A percentile compares a stretch with the other conserved stretches of the same genome.
Conservation (phyloP, 2,113 vertebrate species). For the Neodontobutis hainanensis region DNA sequence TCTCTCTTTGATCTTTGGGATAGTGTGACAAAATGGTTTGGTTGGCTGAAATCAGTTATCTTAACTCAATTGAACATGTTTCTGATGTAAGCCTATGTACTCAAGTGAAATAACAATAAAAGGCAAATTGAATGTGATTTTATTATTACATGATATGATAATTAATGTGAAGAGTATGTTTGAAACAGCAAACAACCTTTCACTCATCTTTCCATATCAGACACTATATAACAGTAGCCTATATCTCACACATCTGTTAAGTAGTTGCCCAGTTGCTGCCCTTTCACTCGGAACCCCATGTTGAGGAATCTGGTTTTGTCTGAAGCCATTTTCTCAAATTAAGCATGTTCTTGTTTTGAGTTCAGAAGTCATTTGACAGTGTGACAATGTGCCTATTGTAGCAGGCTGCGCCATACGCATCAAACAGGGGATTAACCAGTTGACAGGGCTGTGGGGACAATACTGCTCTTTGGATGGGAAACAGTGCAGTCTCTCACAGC, state of each 20-base stretch:
- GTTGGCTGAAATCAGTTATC: neutral
- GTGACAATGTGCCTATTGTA: constrained; percentile 79
- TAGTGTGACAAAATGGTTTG: neutral
- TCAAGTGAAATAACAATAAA: neutral
- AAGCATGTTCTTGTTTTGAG: constrained; percentile 73
- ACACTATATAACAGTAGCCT: constrained; percentile 35
- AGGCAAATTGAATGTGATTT: neutral
- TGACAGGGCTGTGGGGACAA: constrained; percentile 76
- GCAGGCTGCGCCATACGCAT: constrained; percentile 73
- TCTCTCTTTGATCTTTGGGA: neutral
- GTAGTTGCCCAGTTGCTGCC: neutral
- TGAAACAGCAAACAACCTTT: constrained; percentile 15
- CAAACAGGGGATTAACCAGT: constrained; percentile 82
- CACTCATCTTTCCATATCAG: neutral
- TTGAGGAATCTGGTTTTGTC: constrained; percentile 56
- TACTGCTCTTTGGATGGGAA: constrained; percentile 75
- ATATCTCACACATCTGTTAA: constrained; percentile 38
- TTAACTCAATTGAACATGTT: neutral
- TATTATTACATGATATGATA: too few species aligned
- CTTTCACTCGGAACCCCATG: constrained; percentile 30
- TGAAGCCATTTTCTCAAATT: constrained; percentile 69
- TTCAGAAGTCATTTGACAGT: constrained; percentile 75
- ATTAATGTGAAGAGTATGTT: too few species aligned
- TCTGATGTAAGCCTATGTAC: neutral
- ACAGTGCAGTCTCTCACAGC: constrained; percentile 73